Conservation (phyloP, 2,888 invertebrate species). For the Panopea generosa region DNA sequence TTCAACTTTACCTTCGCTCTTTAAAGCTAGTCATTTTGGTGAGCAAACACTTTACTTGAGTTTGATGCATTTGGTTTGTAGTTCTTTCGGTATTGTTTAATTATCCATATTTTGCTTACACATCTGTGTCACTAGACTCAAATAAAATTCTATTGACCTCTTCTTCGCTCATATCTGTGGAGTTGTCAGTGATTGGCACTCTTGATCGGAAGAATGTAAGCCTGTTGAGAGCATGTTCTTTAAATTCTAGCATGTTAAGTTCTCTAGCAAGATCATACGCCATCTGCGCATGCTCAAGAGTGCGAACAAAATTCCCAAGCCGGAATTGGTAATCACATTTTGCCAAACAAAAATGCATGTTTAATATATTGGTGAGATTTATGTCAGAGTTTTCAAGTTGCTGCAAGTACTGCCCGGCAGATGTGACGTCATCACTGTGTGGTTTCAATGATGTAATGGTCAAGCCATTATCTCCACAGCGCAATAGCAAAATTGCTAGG, state of each 20-base stretch:
- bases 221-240: constrained; percentile 59
- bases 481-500: constrained; percentile 51
- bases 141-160: constrained; percentile 38
- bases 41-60: no score
- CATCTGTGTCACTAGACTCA: no score
- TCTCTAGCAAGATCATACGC: constrained; percentile 49
- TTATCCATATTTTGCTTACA: no score
- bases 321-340: constrained; percentile 65
- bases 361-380: constrained; percentile 57
- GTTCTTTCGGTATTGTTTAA: no score
- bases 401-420: constrained; percentile 46
- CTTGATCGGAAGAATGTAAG: constrained; percentile 31
- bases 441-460: constrained; percentile 55
- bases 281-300: constrained; percentile 55
- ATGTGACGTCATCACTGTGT: constrained; percentile 40
- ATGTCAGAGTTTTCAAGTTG: constrained; percentile 61
- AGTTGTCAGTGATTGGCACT: neutral
- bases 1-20: no score
- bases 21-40: no score
- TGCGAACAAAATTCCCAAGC: constrained; percentile 35
- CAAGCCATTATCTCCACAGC: constrained; percentile 63
- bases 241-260: constrained; percentile 58
- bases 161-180: constrained; percentile 29
- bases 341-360: constrained; percentile 59
- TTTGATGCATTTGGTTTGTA: no score